Evolutionary conservation across 1,140 invertebrate genomes (phyloP), one percentile per base, ranked within the genome.

Genomic region (Nomia melanderi): DNA sequence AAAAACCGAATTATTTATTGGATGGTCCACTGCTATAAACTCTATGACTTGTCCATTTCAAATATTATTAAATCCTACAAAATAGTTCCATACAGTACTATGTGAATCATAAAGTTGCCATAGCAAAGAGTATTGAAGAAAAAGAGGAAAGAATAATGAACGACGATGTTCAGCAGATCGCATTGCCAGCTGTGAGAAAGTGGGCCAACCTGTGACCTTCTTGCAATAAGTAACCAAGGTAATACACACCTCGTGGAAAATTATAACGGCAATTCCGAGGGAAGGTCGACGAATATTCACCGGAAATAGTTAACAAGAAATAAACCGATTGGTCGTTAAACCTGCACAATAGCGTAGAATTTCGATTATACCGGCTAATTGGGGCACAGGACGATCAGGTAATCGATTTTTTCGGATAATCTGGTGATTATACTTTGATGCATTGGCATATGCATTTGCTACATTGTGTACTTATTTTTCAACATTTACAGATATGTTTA

Each of bases 141-240:
- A 8, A 54, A 44, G 29, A n/a, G 62, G 47, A 41, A 7, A n/a
- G 20, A 23, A 62, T 59, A 82, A 77, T 56, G 75, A 33, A 53
- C 5, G 36, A 36, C 41, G 64, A 57, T 54, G 47, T 41, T 31
- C 39, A 57, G 54, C 23, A 56, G 67, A 72, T 81, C 73, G 56
- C 64, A 63, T 66, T 65, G 69, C 60, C 66, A 73, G 84, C 62
- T 82, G 82, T 41, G 79, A 64, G 60, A 79, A 91, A 90, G 72
- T 91, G 82, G 91, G 90, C 91, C 91, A 91, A 84, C 86, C 84
- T 79, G 86, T 90, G 88, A 91, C 87, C 87, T 86, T 88, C 79
- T 86, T 87, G 83, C 53, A 78, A 74, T 81, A 82, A 84, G 63
- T 72, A 82, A 64, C 63, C 67, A 56, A 71, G 63, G 29, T 65